phyloP scores from a whole-genome alignment of 2,888 invertebrate species.

The Cepaea hortensis region DNA sequence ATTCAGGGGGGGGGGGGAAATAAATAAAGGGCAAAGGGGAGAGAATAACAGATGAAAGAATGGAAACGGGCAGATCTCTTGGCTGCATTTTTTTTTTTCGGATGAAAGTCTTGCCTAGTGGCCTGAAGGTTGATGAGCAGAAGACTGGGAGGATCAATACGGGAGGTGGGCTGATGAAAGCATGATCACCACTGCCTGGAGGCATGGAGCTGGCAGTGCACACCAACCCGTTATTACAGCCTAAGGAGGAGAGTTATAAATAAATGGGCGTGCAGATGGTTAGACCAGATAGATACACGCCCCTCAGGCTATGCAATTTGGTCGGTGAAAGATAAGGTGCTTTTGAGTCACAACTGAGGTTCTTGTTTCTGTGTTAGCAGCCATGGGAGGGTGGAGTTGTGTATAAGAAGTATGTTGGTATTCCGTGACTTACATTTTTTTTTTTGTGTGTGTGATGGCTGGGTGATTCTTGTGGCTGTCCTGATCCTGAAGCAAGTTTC shows the following conservation, averaged over 20 bases:
- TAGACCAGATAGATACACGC: slow-evolving; percentile 24
- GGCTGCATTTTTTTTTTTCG: slow-evolving; percentile 4
- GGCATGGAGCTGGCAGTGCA: slow-evolving; percentile 38
- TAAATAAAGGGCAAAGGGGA: too few relatives aligned
- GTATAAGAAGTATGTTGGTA: too few relatives aligned
- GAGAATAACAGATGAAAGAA: neutral
- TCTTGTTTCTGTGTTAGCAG: too few relatives aligned
- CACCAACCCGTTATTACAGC: slow-evolving; percentile 41
- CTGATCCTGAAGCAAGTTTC: too few relatives aligned
- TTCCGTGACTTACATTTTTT: too few relatives aligned
- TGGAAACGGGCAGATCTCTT: slow-evolving; percentile 22
- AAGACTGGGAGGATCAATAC: slow-evolving; percentile 23
- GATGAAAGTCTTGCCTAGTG: slow-evolving; percentile 29
- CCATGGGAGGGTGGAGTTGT: too few relatives aligned
- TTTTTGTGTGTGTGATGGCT: too few relatives aligned
- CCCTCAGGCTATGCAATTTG: slow-evolving; percentile 22
- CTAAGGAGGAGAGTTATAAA: slow-evolving; percentile 13
- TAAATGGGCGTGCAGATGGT: slow-evolving; percentile 26
- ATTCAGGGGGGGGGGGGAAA: neutral
- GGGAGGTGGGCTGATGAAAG: slow-evolving; percentile 53
- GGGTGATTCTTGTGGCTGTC: too few relatives aligned
- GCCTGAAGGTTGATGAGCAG: slow-evolving; percentile 29
- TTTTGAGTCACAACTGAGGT: neutral
- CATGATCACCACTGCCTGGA: slow-evolving; percentile 52
- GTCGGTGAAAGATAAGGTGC: neutral